Conservation (phyloP, 2,797 vertebrate species). For the Enteromius trimaculatus region DNA sequence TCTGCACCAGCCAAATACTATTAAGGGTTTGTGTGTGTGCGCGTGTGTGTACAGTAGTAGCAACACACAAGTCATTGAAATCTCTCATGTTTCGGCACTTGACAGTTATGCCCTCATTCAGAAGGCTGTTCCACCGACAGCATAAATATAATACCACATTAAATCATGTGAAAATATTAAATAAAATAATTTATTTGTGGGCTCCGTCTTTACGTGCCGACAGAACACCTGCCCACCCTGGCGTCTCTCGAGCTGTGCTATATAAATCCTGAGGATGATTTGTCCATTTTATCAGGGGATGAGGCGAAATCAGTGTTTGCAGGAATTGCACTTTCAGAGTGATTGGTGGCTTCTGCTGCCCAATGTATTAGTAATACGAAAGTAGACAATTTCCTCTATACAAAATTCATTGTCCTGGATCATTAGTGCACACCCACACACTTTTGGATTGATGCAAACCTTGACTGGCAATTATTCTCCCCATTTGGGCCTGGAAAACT, state of each 20-base stretch:
- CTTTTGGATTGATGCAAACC: not conserved
- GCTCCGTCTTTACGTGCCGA: not conserved
- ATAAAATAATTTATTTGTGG: constrained; percentile 4
- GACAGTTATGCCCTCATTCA: constrained; percentile 38
- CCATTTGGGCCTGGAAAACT: not conserved
- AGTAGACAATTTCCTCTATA: not conserved
- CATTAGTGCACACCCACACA: not conserved
- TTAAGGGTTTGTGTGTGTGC: constrained; percentile 18
- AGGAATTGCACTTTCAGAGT: constrained; percentile 16
- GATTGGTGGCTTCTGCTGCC: constrained; percentile 2
- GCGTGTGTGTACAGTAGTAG: not conserved
- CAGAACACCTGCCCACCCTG: constrained; percentile 5
- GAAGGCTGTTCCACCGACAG: not conserved
- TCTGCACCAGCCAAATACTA: constrained; percentile 36
- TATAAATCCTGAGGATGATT: constrained; percentile 33
- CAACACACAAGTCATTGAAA: constrained; percentile 20
- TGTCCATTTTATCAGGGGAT: constrained; percentile 17
- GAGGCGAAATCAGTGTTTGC: constrained; percentile 31
- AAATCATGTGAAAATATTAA: constrained; percentile 35
- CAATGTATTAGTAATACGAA: constrained; percentile 1
- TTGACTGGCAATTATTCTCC: constrained; percentile 5
- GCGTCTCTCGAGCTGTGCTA: not conserved
- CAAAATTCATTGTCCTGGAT: not conserved
- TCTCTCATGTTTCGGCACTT: constrained; percentile 37
- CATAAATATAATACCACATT: constrained; percentile 32